These are phyloP conservation scores for Sebastes trivittatus DNA, from an alignment of 2,797 vertebrate species.

Conservation along the genomic window DNA sequence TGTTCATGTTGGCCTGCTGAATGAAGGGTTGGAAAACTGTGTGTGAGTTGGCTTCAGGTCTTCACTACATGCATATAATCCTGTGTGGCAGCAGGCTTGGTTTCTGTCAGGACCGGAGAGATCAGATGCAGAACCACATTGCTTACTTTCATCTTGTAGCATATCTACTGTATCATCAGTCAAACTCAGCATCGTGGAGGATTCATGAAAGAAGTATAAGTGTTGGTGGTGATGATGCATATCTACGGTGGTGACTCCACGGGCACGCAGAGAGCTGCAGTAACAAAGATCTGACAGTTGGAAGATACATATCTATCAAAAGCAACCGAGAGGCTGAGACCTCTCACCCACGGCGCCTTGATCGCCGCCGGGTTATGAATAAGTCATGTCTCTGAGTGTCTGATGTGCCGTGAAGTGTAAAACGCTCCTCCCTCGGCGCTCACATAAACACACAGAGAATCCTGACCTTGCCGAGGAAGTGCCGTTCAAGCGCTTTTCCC, in stretches of 20 bases:
- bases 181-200: conserved; percentile 22
- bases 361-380: conserved; percentile 35
- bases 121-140: conserved; percentile 35
- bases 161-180: conserved; percentile 42
- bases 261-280: conserved; percentile 18
- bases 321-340: conserved; percentile 37
- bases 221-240: conserved; percentile 38
- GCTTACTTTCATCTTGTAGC: conserved; percentile 38
- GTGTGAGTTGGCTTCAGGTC: conserved; percentile 47
- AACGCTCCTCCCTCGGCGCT: conserved; percentile 31
- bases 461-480: conserved; percentile 44
- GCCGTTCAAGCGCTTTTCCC: conserved; percentile 51
- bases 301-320: conserved; percentile 51
- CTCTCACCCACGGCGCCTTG: conserved; percentile 31
- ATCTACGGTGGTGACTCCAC: conserved; percentile 28
- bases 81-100: conserved; percentile 28
- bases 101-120: conserved; percentile 29
- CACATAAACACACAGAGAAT: conserved; percentile 42
- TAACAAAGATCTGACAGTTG: conserved; percentile 56
- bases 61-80: conserved; percentile 23
- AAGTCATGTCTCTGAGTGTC: conserved; percentile 52
- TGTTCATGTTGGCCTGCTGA: conserved; percentile 38
- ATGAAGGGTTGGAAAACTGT: conserved; percentile 38
- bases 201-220: conserved; percentile 35
- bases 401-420: conserved; percentile 56